A percentile compares a stretch with the other conserved stretches of the same genome.
These are phyloP conservation scores for Porites cylindrica DNA, from an alignment of 92 coral and sea anemone genomes.

Conservation along the genomic window DNA sequence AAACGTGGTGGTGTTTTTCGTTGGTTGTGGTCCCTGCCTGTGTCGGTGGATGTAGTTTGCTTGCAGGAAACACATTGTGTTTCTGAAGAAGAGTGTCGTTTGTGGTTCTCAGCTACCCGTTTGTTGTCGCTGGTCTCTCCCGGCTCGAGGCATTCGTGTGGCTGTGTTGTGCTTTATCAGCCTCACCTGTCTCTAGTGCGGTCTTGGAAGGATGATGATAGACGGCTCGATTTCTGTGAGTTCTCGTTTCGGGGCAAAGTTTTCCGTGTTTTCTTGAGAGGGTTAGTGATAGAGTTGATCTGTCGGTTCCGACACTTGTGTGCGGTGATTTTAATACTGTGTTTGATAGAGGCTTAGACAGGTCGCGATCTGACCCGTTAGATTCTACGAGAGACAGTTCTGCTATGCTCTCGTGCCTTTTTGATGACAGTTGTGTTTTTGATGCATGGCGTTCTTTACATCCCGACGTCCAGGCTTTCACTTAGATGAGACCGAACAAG, in stretches of 20 bases:
- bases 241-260: neutral
- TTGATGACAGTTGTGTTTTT: too few species aligned
- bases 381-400: too few species aligned
- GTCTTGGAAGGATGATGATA: neutral
- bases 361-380: too few species aligned
- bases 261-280: slow-evolving; percentile 27
- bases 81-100: neutral
- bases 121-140: slow-evolving; percentile 8
- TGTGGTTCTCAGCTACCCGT: neutral
- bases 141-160: slow-evolving; percentile 19
- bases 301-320: too few species aligned
- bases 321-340: too few species aligned
- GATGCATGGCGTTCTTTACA: too few species aligned
- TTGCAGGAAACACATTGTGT: slow-evolving; percentile 42
- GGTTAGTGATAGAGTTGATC: too few species aligned
- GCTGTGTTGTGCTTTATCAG: slow-evolving; percentile 32
- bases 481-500: too few species aligned
- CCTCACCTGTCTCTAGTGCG: neutral
- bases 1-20: neutral
- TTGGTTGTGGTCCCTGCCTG: neutral
- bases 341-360: too few species aligned
- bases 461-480: too few species aligned
- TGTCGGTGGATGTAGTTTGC: neutral
- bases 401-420: too few species aligned
- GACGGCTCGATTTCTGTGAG: slow-evolving; percentile 37